phyloP scores from a whole-genome alignment of 2,113 vertebrate species.

The Salvelinus sp. region DNA sequence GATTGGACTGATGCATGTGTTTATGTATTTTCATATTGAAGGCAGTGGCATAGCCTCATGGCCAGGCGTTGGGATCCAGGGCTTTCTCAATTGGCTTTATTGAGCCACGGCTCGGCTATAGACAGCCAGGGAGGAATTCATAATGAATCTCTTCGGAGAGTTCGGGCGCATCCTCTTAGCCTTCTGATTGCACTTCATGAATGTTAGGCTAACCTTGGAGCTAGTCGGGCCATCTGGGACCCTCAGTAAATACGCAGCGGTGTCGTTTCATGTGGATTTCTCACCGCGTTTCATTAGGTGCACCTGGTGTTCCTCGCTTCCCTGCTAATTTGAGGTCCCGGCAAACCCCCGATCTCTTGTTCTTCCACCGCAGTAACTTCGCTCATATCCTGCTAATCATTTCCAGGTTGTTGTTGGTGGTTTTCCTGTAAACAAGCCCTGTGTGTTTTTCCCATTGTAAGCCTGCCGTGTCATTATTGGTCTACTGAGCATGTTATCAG shows the following conservation, averaged over 20 bases:
- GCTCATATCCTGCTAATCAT: constrained; percentile 15
- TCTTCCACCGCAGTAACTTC: not conserved
- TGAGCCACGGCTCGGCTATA: not conserved
- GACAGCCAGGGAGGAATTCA: not conserved
- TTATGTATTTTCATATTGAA: not conserved
- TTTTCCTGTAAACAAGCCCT: constrained; percentile 1
- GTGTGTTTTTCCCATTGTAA: not conserved
- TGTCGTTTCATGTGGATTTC: constrained; percentile 6
- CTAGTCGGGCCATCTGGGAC: constrained; percentile 27
- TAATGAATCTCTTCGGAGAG: not conserved
- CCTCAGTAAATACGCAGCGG: constrained; percentile 13
- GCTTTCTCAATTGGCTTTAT: not conserved
- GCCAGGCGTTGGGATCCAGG: not conserved
- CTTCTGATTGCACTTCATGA: constrained; percentile 2
- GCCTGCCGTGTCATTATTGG: not conserved
- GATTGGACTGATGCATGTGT: not conserved
- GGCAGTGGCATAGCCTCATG: not conserved
- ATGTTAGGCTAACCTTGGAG: constrained; percentile 1
- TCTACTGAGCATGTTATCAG: not conserved
- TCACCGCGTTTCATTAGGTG: constrained; percentile 5
- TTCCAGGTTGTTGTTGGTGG: constrained; percentile 16
- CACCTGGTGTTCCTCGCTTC: constrained; percentile 19
- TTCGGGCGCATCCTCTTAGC: not conserved
- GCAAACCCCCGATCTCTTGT: constrained; percentile 8
- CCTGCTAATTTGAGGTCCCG: constrained; percentile 12